Percentiles rank a stretch among this genome's conserved stretches.
Conservation (phyloP, 2,113 vertebrate genomes). For the Hippotragus niger region DNA sequence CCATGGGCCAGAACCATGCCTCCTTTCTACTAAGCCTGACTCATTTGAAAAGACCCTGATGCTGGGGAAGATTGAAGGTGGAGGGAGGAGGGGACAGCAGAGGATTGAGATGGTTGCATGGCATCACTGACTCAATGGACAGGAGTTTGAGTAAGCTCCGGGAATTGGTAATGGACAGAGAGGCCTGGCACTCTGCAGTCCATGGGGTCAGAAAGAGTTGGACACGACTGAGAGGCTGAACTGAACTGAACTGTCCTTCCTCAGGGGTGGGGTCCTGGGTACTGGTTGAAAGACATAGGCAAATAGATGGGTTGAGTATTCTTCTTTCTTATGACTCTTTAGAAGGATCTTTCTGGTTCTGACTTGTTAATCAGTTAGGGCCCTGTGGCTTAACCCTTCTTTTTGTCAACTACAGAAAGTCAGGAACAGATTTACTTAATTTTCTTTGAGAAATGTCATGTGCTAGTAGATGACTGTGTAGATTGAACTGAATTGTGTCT, state of each 20-base stretch:
- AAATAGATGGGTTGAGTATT: neutral
- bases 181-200: neutral
- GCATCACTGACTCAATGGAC: neutral
- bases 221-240: neutral
- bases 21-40: neutral
- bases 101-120: neutral
- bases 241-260: neutral
- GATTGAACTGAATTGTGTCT: neutral
- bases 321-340: neutral
- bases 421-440: neutral
- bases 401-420: neutral
- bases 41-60: neutral
- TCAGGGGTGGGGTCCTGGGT: neutral
- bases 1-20: neutral
- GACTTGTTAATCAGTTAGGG: neutral
- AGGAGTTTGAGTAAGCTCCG: neutral
- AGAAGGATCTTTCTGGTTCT: neutral
- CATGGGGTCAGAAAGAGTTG: accelerated
- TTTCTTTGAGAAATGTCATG: neutral
- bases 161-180: neutral
- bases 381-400: neutral
- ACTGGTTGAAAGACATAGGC: neutral
- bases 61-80: neutral
- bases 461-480: neutral
- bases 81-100: neutral